phyloP scores from a whole-genome alignment of 2,888 invertebrate species.

The Siphlonurus alternatus region DNA sequence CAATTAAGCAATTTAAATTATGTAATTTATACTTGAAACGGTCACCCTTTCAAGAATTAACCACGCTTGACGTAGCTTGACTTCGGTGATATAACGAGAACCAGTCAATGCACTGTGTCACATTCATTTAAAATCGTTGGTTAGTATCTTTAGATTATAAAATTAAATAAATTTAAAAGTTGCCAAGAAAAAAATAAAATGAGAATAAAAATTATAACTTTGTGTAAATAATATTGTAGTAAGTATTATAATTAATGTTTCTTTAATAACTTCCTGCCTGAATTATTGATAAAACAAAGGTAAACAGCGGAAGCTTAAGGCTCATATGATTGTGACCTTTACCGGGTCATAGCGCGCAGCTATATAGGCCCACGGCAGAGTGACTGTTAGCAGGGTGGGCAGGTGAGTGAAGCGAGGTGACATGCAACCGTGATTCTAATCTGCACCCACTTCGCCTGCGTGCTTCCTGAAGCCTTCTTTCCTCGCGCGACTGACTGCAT shows the following conservation, averaged over 20 bases:
- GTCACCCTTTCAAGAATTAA: too few relatives aligned
- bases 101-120: too few relatives aligned
- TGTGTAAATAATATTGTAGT: too few relatives aligned
- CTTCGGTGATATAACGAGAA: too few relatives aligned
- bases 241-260: neutral
- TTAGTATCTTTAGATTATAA: too few relatives aligned
- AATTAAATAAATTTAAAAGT: too few relatives aligned
- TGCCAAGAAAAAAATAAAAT: too few relatives aligned
- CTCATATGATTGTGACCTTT: neutral
- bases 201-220: too few relatives aligned
- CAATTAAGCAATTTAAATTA: too few relatives aligned
- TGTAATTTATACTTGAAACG: too few relatives aligned
- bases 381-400: neutral
- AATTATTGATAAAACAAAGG: neutral
- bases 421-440: neutral
- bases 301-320: neutral
- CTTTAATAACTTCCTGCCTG: neutral
- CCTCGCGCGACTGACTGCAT: neutral
- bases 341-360: neutral
- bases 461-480: neutral
- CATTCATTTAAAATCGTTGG: too few relatives aligned
- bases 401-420: neutral
- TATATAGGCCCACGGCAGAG: neutral
- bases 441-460: neutral
- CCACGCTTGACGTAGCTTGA: too few relatives aligned